A percentile compares a stretch with the other conserved stretches of the same genome.
Conservation (phyloP, 2,113 vertebrate genomes). For the Gymnorhina tibicen region DNA sequence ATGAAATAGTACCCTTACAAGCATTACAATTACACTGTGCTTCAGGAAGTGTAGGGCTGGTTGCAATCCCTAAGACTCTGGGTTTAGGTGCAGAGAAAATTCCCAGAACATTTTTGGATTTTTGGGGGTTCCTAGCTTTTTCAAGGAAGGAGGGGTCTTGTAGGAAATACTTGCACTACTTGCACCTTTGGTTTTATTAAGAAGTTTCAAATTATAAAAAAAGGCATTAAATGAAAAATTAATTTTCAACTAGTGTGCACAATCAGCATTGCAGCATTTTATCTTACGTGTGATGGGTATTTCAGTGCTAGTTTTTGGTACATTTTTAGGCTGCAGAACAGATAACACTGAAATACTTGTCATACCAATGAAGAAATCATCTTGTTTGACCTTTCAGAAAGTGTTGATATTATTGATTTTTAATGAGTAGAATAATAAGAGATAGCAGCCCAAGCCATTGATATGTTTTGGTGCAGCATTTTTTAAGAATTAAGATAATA, state of each 20-base stretch:
- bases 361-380: not conserved
- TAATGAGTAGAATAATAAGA: not conserved
- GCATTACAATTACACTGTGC: not conserved
- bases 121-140: not conserved
- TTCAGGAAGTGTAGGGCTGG: not conserved
- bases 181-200: not conserved
- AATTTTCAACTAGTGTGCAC: not conserved
- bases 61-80: not conserved
- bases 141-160: not conserved
- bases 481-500: not conserved
- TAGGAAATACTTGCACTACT: not conserved
- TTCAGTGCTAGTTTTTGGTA: not conserved
- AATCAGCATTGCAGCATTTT: not conserved
- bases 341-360: not conserved
- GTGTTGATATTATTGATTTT: conserved; percentile 9
- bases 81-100: not conserved
- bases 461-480: not conserved
- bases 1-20: not conserved
- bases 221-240: not conserved
- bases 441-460: not conserved
- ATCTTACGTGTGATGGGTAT: not conserved
- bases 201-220: not conserved
- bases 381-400: conserved; percentile 10
- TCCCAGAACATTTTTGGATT: not conserved
- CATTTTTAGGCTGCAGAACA: not conserved